Base-by-base conservation (phyloP, 2,888 invertebrate genomes). In the Chamaedrilus cognettii region DNA sequence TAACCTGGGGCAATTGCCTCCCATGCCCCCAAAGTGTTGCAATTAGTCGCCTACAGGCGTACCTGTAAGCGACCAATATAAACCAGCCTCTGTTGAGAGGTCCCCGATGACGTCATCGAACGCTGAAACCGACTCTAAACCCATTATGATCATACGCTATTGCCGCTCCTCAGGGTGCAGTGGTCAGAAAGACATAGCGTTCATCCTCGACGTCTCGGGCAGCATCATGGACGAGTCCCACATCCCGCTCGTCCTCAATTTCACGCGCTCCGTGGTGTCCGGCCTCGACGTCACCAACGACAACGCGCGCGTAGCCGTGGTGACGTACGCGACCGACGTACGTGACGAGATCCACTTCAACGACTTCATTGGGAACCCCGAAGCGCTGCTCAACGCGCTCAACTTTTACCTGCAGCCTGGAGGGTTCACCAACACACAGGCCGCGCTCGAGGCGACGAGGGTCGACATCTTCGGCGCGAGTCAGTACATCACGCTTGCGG, bases 311-410 rank as follows among this genome's bases (percentile, higher is more conserved):
- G 75, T 84, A 32, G 82, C 77, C 26, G 72, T 84, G 30, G 75
- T 84, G 3, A 82, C 82, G 64, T 85, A 76, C 74, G 78, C 83
- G 35, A 82, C 81, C 19, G 73, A 75, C 2, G 78, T 81, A 23
- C 76, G 76, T 34, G 75, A 78, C 2, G 78, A 80, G 57, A 80
- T 84, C 67, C 71, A 77, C 59, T 70, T 79, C 7, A 67, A 71
- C 60, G 65, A 72, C 33, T 74, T 71, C 72, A 49, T 66, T 31
- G 50, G 68, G 19, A 64, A 68, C 50, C 67, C 67, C 35, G 35
- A 64, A 64, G 64, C 62, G 5, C 70, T 73, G n/a, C 28, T 72
- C n/a, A 64, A 65, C 30, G 68, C 71, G 28, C 56, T 73, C 50
- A 63, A 60, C 60, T 71, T 73, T 64, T 68, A 67, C 60, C 67